Evolutionary conservation across 1,140 invertebrate species (phyloP), one percentile per base, ranked within the genome.

Genomic region (Pinna nobilis): DNA sequence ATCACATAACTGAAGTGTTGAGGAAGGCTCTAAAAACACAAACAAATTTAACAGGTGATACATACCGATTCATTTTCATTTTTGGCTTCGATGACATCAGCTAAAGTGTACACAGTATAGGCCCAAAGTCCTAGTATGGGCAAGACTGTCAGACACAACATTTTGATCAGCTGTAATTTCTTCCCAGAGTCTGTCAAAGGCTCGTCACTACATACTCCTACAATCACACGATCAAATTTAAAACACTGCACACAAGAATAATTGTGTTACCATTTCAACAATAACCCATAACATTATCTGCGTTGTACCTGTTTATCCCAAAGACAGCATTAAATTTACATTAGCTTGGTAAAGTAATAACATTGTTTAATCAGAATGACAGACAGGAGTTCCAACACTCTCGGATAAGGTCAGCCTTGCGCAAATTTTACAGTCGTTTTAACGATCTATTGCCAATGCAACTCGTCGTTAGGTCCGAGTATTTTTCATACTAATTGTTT

Each of bases 91-190:
- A 84, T 69, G 37, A 76, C 79, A 49, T 81, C 82, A 2, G 74
- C 71, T 25, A 84, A 37, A 13, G 77, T 81, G 70, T 81, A 78
- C 15, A 84, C 79, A 7, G 80, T 79, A 59, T 82, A 81, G 0
- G 70, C 80, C 82, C 80, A 82, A 9, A 84, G 70, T 2, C 77
- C 79, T 5, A 82, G 57, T 49, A 84, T 81, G 20, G 82, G 82
- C 2, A 82, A 65, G 2, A 84, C 72, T 11, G 78, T 82, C 30
- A 84, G 50, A 47, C 78, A 79, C 49, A 84, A 49, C 55, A 84
- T 84, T 55, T 84, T 84, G 1, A 82, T 30, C 25, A 81, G 41
- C 70, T 84, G 82, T 4, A 82, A 66, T 32, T 76, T 39, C 51
- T 82, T 82, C 11, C 82, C 82, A 3, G 55, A 72, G 44, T 81